Evolutionary conservation across 1,140 invertebrate species (phyloP).

Genomic region (Diuraphis noxia): DNA sequence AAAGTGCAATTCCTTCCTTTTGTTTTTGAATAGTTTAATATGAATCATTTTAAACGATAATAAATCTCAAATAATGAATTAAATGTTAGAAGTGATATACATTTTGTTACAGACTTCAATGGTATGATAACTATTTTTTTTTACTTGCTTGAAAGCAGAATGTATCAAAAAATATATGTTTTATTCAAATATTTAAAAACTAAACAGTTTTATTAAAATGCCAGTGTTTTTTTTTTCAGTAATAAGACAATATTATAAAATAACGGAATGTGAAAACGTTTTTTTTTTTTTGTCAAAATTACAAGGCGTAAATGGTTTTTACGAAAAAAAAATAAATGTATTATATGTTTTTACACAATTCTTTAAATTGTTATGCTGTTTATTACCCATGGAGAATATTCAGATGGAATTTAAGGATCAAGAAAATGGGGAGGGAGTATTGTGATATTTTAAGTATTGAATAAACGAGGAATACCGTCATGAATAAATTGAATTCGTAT

Average conservation of each 20-base stretch:
- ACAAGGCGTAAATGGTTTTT: background rate
- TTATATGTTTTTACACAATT: background rate
- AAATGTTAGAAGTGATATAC: background rate
- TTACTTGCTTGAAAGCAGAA: background rate
- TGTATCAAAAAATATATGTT: background rate
- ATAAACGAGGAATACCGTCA: background rate
- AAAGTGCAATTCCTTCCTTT: background rate
- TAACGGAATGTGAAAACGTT: background rate
- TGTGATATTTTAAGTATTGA: background rate
- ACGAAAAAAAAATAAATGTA: background rate
- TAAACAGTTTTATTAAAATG: conserved; percentile 1
- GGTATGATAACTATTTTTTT: background rate
- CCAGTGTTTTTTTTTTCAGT: background rate
- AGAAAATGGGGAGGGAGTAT: background rate
- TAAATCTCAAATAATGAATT: background rate
- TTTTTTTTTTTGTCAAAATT: background rate
- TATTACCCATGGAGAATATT: background rate
- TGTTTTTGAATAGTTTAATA: background rate
- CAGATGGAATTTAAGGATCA: background rate
- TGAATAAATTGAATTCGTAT: conserved; percentile 7
- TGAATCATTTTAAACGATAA: background rate
- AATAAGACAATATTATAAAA: background rate
- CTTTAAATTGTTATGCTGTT: background rate
- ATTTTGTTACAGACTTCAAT: background rate
- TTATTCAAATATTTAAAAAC: background rate